Base-by-base conservation (phyloP, 2,888 invertebrate genomes). In the Tachina lurida region DNA sequence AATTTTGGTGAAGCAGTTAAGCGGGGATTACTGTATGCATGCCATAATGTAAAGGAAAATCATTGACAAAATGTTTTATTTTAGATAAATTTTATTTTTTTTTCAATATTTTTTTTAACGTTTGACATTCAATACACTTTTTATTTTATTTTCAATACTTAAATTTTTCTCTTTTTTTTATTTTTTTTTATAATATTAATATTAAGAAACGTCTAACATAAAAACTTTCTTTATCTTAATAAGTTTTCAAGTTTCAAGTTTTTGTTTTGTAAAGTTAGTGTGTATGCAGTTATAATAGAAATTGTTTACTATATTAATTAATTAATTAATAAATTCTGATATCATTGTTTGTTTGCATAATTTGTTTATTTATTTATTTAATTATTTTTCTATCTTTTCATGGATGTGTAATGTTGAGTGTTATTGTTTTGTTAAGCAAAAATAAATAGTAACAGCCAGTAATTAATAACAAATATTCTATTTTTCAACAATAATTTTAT, bases 111-210 rank as follows among this genome's bases (percentile, higher is more conserved):
- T 70, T 58, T 65, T 49, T 77, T 74, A 84, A 84, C 81, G 58
- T 85, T 81, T 74, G 74, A 85, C 81, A 82, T 81, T 85, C 54
- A 85, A 83, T 82, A 85, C 74, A 74, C 12, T 68, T 76, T 45
- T 76, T 45, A 47, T 45, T 43, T 54, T 39, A 45, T 45, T 13
- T 77, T 60, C 52, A 31, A 31, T 31, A 31, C 31, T 68, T 65
- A 22, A 13, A 3, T 41, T 67, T 39, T 31, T 9, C 5, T 81
- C 58, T 45, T 39, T 31, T 31, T 22, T 22, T 22, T 2, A n/a
- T n/a, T 22, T 2, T 22, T 22, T 31, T 8, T 70, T 63, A 13
- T 68, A 10, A 65, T 67, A 43, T 83, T 83, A 45, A 47, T 84
- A 41, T 65, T 76, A 75, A 80, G 65, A 80, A 41, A 70, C 77